Evolutionary conservation across 1,140 invertebrate genomes (phyloP).

Genomic region (Scaptomyza montana): DNA sequence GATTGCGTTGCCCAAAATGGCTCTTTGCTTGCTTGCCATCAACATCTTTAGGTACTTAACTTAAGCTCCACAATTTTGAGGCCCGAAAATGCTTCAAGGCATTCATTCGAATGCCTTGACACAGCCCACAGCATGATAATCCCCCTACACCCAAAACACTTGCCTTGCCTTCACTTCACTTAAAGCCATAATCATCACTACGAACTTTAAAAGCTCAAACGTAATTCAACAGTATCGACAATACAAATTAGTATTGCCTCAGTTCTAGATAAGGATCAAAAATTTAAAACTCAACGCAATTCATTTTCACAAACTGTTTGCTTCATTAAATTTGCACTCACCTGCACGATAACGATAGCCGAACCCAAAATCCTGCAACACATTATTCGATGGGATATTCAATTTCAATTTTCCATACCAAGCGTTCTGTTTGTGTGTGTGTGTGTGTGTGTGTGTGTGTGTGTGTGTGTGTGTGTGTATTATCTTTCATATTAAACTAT

Average conservation of each 20-base stretch:
- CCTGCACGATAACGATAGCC: no score
- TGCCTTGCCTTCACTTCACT: not conserved
- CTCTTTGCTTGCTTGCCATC: not conserved
- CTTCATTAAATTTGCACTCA: not conserved
- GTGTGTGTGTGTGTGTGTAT: no score
- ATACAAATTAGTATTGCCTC: not conserved
- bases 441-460: no score
- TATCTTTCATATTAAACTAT: no score
- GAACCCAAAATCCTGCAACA: not conserved
- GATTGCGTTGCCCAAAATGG: conserved; percentile 42
- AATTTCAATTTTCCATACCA: not conserved
- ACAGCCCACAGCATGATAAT: conserved; percentile 19
- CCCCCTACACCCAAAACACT: no score
- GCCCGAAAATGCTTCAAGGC: conserved; percentile 13
- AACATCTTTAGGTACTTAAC: conserved; percentile 28
- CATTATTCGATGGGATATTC: not conserved
- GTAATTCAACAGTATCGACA: not conserved
- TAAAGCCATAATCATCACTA: conserved; percentile 11
- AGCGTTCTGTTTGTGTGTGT: not conserved
- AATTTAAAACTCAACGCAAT: not conserved
- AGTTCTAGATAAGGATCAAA: not conserved
- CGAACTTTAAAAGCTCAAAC: conserved; percentile 6
- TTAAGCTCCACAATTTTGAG: conserved; percentile 23
- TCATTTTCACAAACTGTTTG: not conserved
- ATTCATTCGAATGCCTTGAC: conserved; percentile 24